These are phyloP conservation scores for Eleginops maclovinus DNA, from an alignment of 2,113 vertebrate genomes.

Conservation along the genomic window DNA sequence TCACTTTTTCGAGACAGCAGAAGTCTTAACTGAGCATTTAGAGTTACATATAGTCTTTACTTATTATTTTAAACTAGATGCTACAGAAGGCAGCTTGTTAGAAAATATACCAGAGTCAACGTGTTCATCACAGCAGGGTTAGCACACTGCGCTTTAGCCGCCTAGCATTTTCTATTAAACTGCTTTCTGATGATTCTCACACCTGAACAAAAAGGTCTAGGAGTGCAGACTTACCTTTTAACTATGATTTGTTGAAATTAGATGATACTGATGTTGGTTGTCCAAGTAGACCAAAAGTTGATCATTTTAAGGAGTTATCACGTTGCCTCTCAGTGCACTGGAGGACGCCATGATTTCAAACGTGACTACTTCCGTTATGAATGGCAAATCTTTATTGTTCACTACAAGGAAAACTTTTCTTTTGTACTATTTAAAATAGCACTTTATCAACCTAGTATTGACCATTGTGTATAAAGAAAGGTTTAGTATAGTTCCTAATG, in stretches of 20 bases:
- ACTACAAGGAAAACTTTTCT: background rate
- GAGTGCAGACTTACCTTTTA: background rate
- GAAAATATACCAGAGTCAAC: conserved; percentile 30
- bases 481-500: too few relatives aligned
- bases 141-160: conserved; percentile 24
- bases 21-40: background rate
- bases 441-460: background rate
- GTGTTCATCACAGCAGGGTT: conserved; percentile 38
- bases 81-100: background rate
- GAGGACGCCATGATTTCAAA: conserved; percentile 69
- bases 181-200: conserved; percentile 36
- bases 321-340: conserved; percentile 59
- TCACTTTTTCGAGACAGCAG: background rate
- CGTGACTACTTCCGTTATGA: conserved; percentile 50
- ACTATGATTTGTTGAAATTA: background rate
- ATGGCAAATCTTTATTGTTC: conserved; percentile 8
- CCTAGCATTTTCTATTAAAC: conserved; percentile 6
- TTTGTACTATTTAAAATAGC: background rate
- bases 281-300: conserved; percentile 27
- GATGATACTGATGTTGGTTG: background rate
- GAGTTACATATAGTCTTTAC: too few relatives aligned
- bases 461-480: too few relatives aligned
- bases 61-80: too few relatives aligned
- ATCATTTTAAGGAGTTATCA: conserved; percentile 69
- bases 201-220: conserved; percentile 12